These are phyloP conservation scores for Porites australiensis DNA, from an alignment of 64 coral and sea anemone genomes.

Conservation along the genomic window DNA sequence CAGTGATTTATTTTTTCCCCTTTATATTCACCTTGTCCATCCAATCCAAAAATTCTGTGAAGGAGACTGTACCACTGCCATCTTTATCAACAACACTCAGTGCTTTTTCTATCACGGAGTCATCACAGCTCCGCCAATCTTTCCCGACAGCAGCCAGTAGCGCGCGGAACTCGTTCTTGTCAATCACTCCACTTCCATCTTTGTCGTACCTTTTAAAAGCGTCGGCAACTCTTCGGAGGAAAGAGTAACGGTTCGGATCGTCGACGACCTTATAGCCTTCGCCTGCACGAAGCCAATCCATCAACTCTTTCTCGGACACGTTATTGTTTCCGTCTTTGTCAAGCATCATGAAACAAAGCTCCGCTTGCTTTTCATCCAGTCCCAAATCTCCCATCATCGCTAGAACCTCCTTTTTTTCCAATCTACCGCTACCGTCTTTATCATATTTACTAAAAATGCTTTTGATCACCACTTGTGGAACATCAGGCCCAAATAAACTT, in stretches of 20 bases:
- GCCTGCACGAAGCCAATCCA: neutral
- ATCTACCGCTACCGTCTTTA: neutral
- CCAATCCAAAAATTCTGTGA: constrained; percentile 10
- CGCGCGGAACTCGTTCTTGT: constrained; percentile 1
- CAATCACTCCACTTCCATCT: constrained; percentile 7
- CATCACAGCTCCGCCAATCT: neutral
- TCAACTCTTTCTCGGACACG: neutral
- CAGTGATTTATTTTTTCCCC: neutral
- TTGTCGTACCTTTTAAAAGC: neutral
- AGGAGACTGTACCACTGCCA: constrained; percentile 21
- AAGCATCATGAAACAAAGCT: constrained; percentile 26
- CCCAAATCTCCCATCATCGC: constrained; percentile 20
- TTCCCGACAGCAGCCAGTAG: constrained; percentile 8
- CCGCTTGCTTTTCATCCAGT: constrained; percentile 18
- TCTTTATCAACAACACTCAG: constrained; percentile 25
- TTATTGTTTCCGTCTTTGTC: constrained; percentile 23
- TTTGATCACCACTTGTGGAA: constrained; percentile 16
- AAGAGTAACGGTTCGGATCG: constrained; percentile 23
- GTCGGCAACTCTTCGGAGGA: constrained; percentile 20
- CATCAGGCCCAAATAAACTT: constrained; percentile 20
- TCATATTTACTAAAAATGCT: constrained; percentile 30
- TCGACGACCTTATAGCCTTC: neutral
- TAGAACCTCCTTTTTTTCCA: constrained; percentile 15
- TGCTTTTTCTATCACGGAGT: neutral
- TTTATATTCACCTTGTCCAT: neutral